Base-by-base conservation (phyloP, 2,113 vertebrate genomes). In the Serinus canaria region DNA sequence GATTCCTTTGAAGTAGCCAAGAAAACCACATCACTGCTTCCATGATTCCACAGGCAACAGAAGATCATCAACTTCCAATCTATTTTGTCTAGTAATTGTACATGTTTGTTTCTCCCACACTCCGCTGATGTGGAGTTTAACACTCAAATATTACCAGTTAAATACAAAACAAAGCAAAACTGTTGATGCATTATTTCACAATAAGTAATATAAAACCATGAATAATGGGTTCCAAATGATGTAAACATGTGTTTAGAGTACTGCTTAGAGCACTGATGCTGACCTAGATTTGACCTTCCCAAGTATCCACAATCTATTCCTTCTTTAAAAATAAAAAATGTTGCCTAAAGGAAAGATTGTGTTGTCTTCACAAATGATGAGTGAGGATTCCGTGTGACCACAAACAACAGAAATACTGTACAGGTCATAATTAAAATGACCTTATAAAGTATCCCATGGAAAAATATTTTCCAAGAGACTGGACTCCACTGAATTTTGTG, bases 1-100 rank as follows among this genome's bases (percentile, higher is more conserved):
- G 92, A 96, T 92, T 96, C 83, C 69, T 97, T 97, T 97, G 96
- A 97, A 97, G 96, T 97, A 97, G 96, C 96, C 96, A 94, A 96
- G 95, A 96, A 97, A 97, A 97, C 96, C 96, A 97, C 96, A 96
- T 97, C 96, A 97, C 88, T 95, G 7, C 94, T 64, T 95, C 83
- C 62, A 6, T 78, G 87, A 93, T 86, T 96, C 94, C 93, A 96
- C 90, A 95, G 86, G 92, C 94, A 97, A 94, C 76, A 94, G 92
- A 87, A 92, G 88, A 88, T 94, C 90, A 31, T 96, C 96, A 96
- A 93, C 88, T 96, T 97, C 94, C 95, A 96, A 94, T 95, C 88
- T 96, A 81, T 93, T 97, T 95, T 94, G 92, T 95, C 95, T 94
- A 78, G 83, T 94, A 96, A 96, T 94, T 97, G 90, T 83, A 87